Conservation (phyloP, 2,888 invertebrate species). For the Mythimna impura region DNA sequence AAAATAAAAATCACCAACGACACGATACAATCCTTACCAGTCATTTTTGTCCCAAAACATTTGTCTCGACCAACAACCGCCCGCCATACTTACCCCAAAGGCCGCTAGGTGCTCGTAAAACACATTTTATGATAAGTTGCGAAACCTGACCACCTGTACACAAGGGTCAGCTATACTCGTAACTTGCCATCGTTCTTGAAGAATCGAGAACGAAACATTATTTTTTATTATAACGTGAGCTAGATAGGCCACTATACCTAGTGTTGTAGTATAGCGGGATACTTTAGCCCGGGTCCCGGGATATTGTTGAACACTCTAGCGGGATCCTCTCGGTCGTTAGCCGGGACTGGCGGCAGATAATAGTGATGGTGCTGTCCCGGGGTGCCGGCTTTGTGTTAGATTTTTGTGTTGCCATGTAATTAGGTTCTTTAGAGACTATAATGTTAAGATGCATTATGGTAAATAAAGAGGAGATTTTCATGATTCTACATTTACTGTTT, state of each 20-base stretch:
- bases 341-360: slow-evolving; percentile 65
- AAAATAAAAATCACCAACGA: slow-evolving; percentile 4
- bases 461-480: slow-evolving; percentile 12
- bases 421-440: slow-evolving; percentile 42
- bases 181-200: slow-evolving; percentile 54
- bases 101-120: slow-evolving; percentile 58
- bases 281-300: slow-evolving; percentile 54
- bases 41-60: slow-evolving; percentile 48
- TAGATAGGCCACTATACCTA: slow-evolving; percentile 49
- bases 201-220: slow-evolving; percentile 58
- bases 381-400: slow-evolving; percentile 39
- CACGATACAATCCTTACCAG: slow-evolving; percentile 35
- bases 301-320: slow-evolving; percentile 65
- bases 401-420: slow-evolving; percentile 50
- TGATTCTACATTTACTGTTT: neutral
- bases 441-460: slow-evolving; percentile 6
- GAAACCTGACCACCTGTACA: slow-evolving; percentile 59
- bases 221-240: slow-evolving; percentile 61
- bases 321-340: slow-evolving; percentile 62
- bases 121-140: slow-evolving; percentile 60
- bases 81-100: slow-evolving; percentile 48
- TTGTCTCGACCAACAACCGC: slow-evolving; percentile 41
- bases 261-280: slow-evolving; percentile 23
- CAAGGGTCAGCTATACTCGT: slow-evolving; percentile 35
- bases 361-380: slow-evolving; percentile 63